Conservation (phyloP, 2,888 invertebrate species). For the Drosophila mettleri region DNA sequence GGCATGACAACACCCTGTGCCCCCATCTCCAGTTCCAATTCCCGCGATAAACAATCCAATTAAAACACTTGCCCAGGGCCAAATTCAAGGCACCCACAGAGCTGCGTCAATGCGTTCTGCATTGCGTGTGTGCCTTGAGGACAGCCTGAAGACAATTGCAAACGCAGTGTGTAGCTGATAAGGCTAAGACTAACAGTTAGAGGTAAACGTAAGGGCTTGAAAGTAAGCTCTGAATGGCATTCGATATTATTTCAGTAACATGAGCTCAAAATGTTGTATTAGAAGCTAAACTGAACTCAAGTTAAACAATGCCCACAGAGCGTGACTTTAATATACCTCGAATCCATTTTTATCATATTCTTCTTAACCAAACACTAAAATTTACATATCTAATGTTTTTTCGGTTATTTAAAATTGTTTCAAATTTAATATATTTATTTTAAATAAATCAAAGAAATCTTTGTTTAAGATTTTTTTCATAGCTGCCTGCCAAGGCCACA, state of each 20-base stretch:
- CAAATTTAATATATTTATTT: too few species aligned
- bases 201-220: not conserved
- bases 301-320: too few species aligned
- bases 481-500: too few species aligned
- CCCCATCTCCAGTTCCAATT: not conserved
- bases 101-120: conserved; percentile 51
- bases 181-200: not conserved
- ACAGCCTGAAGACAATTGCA: not conserved
- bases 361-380: too few species aligned
- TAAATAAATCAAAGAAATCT: too few species aligned
- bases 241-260: not conserved
- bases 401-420: too few species aligned
- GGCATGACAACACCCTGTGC: conserved; percentile 53
- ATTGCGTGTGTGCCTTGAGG: conserved; percentile 56
- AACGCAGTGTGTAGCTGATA: not conserved
- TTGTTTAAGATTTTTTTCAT: too few species aligned
- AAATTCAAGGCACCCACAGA: conserved; percentile 28
- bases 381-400: too few species aligned
- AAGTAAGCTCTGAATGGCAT: not conserved
- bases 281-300: too few species aligned
- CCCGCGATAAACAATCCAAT: conserved; percentile 71
- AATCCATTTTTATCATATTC: too few species aligned
- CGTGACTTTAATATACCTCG: too few species aligned
- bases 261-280: not conserved
- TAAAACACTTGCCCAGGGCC: conserved; percentile 72